Percentiles rank a stretch among this genome's conserved stretches.
These are phyloP conservation scores for Columba guinea DNA, from an alignment of 2,797 vertebrate species.

Conservation along the genomic window DNA sequence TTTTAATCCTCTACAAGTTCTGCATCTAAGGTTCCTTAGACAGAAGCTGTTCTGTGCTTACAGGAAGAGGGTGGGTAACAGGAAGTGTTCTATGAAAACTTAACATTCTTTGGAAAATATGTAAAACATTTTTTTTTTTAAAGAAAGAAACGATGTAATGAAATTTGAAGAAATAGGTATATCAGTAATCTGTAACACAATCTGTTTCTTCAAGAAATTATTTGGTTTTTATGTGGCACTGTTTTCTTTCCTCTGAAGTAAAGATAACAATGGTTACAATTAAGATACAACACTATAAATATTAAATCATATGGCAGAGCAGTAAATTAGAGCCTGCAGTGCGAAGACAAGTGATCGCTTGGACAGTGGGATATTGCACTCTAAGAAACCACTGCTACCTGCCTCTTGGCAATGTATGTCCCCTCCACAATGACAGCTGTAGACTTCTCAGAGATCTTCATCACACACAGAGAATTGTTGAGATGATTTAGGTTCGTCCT, in stretches of 20 bases:
- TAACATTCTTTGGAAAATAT: not conserved
- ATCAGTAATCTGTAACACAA: not conserved
- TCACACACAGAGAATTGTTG: not conserved
- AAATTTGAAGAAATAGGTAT: not conserved
- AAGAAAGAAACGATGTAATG: not conserved
- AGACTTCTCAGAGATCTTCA: not conserved
- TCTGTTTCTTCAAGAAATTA: not conserved
- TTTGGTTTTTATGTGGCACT: not conserved
- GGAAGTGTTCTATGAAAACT: not conserved
- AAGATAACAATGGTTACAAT: not conserved
- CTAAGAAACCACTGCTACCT: not conserved
- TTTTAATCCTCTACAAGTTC: not conserved
- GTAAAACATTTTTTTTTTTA: not conserved
- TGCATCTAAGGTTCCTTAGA: not conserved
- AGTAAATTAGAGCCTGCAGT: not conserved
- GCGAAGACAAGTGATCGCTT: not conserved
- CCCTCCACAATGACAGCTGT: not conserved
- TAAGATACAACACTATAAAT: conserved; percentile 38
- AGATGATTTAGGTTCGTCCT: not conserved
- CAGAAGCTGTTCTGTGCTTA: not conserved
- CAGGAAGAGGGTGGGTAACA: not conserved
- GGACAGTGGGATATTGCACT: not conserved
- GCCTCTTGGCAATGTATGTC: not conserved
- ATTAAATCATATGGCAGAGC: not conserved
- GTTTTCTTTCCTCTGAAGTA: conserved; percentile 16